A percentile compares a stretch with the other conserved stretches of the same genome.
Conservation (phyloP, 2,888 invertebrate genomes). For the Acronicta alni region DNA sequence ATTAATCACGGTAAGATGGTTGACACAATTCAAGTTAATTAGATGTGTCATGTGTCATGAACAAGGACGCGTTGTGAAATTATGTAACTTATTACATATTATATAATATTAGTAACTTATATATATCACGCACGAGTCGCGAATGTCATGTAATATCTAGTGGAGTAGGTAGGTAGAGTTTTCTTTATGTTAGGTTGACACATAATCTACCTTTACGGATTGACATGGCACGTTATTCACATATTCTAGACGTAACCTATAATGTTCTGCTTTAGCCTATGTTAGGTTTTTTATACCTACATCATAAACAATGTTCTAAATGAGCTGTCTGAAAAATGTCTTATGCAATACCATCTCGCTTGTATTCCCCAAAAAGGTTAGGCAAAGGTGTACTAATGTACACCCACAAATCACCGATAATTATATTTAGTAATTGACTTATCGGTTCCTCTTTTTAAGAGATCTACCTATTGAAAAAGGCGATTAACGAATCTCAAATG, state of each 20-base stretch:
- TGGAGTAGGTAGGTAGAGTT: neutral
- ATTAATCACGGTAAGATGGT: slow-evolving; percentile 39
- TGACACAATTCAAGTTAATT: slow-evolving; percentile 47
- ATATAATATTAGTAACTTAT: slow-evolving; percentile 28
- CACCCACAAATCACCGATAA: too few species aligned
- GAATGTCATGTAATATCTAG: neutral
- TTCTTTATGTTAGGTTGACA: slow-evolving; percentile 5
- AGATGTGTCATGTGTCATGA: slow-evolving; percentile 40
- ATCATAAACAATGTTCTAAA: too few species aligned
- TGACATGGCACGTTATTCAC: neutral
- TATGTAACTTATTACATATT: slow-evolving; percentile 26
- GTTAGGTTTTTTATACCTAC: neutral
- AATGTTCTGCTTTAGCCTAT: neutral
- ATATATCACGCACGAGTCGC: slow-evolving; percentile 1
- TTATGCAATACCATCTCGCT: too few species aligned
- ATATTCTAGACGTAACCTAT: neutral
- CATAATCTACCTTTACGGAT: neutral
- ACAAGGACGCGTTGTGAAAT: slow-evolving; percentile 35
- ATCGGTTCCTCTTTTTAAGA: too few species aligned
- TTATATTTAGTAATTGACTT: too few species aligned
- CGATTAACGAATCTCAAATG: too few species aligned
- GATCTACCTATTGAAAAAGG: too few species aligned
- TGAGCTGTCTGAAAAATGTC: too few species aligned
- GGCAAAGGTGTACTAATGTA: too few species aligned
- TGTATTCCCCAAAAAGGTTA: too few species aligned